phyloP scores from a whole-genome alignment of 2,113 vertebrate species.

The Serinus canaria region DNA sequence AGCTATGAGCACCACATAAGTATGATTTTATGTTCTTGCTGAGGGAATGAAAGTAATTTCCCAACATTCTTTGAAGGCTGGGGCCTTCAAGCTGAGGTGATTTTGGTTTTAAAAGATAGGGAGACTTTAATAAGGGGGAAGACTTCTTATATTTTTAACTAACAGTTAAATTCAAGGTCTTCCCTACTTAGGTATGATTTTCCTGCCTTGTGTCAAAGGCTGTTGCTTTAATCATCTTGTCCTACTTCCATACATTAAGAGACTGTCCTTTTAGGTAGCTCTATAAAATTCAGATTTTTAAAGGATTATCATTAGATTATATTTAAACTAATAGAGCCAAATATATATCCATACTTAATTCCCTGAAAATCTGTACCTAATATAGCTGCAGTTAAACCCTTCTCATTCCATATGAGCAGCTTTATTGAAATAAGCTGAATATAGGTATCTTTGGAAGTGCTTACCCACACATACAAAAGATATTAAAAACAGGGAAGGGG shows the following conservation, averaged over 20 bases:
- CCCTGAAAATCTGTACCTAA: constrained; percentile 25
- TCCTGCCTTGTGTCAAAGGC: constrained; percentile 24
- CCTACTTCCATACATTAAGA: constrained; percentile 63
- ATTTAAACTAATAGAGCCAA: constrained; percentile 20
- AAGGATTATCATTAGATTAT: constrained; percentile 39
- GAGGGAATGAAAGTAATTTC: neutral
- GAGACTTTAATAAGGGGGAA: neutral
- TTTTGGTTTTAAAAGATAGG: neutral
- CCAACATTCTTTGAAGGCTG: neutral
- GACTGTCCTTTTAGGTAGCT: neutral
- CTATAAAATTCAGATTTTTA: neutral
- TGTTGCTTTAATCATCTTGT: constrained; percentile 32
- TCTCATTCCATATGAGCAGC: neutral
- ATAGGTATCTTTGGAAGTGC: neutral
- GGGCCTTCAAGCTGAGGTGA: neutral
- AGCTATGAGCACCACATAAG: neutral
- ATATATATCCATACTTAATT: constrained; percentile 44
- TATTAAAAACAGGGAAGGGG: neutral
- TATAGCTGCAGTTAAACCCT: constrained; percentile 35
- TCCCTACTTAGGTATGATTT: neutral
- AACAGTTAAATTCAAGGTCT: neutral
- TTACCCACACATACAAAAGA: neutral
- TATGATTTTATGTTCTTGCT: neutral
- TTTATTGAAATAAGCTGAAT: constrained; percentile 15
- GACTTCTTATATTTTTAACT: neutral